Conservation (phyloP, 2,113 vertebrate species). For the Narcine bancroftii region DNA sequence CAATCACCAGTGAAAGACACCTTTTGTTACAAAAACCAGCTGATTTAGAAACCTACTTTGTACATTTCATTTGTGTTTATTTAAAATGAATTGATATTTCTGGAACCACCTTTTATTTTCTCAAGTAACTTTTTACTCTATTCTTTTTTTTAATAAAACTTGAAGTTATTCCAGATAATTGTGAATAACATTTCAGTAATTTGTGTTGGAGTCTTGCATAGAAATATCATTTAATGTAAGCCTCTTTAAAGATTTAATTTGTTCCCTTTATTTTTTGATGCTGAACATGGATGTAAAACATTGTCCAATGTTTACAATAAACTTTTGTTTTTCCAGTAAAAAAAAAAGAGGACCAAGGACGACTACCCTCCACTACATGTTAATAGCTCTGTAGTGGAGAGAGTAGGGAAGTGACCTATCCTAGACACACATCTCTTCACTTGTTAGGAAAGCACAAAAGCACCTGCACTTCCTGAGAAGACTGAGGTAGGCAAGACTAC, state of each 20-base stretch:
- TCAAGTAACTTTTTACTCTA: not conserved
- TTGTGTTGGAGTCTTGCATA: conserved; percentile 14
- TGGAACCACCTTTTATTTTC: conserved; percentile 11
- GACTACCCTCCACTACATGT: too few relatives aligned
- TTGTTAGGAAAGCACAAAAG: too few relatives aligned
- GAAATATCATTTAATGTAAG: conserved; percentile 2
- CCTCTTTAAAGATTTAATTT: conserved; percentile 9
- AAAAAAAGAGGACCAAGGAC: too few relatives aligned
- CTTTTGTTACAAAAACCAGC: conserved; percentile 4
- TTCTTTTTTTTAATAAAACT: not conserved
- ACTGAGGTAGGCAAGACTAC: too few relatives aligned
- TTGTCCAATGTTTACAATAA: conserved; percentile 14
- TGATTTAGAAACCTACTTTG: conserved; percentile 30
- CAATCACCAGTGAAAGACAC: not conserved
- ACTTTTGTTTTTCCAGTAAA: not conserved
- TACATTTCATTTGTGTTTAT: conserved; percentile 19
- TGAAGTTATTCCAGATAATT: not conserved
- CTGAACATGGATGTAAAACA: not conserved
- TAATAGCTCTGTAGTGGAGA: too few relatives aligned
- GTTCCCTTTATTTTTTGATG: conserved; percentile 23
- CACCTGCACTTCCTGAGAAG: too few relatives aligned
- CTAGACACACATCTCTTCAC: too few relatives aligned
- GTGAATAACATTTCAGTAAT: conserved; percentile 10
- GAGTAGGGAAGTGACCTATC: too few relatives aligned
- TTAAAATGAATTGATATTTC: conserved; percentile 3